Conservation (phyloP, 2,113 vertebrate genomes). For the Rhinolophus ferrumequinum region DNA sequence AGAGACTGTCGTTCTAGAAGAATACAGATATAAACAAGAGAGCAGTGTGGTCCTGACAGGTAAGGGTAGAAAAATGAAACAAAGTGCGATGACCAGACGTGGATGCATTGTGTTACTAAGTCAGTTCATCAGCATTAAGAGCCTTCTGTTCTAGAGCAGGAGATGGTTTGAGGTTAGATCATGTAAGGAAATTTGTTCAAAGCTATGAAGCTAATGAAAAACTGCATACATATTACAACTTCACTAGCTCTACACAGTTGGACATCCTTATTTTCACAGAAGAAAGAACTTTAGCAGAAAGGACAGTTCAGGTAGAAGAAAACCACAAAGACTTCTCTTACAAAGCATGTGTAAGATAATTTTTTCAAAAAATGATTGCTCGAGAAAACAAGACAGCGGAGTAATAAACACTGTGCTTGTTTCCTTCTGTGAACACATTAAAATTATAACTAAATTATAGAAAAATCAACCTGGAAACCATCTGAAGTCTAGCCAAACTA, state of each 20-base stretch:
- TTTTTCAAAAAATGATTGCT: background rate
- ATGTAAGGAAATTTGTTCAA: background rate
- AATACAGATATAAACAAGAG: background rate
- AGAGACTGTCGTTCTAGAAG: background rate
- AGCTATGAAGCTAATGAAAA: background rate
- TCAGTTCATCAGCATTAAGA: background rate
- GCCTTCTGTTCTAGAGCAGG: background rate
- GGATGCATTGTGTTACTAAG: background rate
- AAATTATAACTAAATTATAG: no score
- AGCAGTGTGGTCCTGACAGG: background rate
- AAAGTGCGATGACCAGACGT: background rate
- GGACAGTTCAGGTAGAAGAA: background rate
- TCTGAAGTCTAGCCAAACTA: no score
- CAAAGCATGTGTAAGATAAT: background rate
- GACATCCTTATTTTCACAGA: background rate
- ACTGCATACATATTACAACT: background rate
- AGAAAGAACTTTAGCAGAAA: background rate
- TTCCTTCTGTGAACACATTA: no score
- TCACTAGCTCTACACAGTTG: background rate
- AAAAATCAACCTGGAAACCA: no score
- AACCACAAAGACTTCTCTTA: background rate
- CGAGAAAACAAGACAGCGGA: no score
- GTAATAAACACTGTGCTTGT: no score
- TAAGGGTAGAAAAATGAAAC: background rate
- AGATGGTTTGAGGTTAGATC: background rate